A percentile compares a stretch with the other conserved stretches of the same genome.
phyloP scores from a whole-genome alignment of 2,888 invertebrate species.

The Caenorhabditis uteleia region DNA sequence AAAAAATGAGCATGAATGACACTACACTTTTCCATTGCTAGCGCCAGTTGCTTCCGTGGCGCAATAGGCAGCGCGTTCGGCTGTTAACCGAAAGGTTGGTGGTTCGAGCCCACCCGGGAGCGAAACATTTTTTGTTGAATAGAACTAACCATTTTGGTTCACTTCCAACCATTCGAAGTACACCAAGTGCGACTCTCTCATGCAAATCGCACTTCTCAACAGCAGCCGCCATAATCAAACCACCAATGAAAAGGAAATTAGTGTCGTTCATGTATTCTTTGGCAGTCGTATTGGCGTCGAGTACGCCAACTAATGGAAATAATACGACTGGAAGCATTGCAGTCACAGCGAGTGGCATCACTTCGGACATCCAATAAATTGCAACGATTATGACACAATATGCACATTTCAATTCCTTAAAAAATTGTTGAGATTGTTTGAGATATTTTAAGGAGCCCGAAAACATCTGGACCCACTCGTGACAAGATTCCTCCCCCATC shows the following conservation, averaged over 20 bases:
- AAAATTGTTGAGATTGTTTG: conserved; percentile 4
- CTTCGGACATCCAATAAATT: conserved; percentile 66
- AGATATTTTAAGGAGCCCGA: background rate
- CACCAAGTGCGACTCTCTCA: conserved; percentile 56
- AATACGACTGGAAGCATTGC: conserved; percentile 61
- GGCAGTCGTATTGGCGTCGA: conserved; percentile 57
- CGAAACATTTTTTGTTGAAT: conserved; percentile 21
- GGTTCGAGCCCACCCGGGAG: conserved; percentile 64
- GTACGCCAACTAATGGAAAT: conserved; percentile 64
- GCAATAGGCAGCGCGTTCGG: conserved; percentile 63
- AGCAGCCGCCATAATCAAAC: conserved; percentile 68
- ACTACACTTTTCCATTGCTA: background rate
- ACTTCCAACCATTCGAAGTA: conserved; percentile 58
- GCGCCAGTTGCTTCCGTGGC: conserved; percentile 39
- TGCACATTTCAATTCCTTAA: conserved; percentile 62
- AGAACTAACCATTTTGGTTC: conserved; percentile 59
- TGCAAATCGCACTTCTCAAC: conserved; percentile 69
- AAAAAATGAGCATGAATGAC: conserved; percentile 9
- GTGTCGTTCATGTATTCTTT: conserved; percentile 67
- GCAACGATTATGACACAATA: conserved; percentile 64
- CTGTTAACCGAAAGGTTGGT: conserved; percentile 68
- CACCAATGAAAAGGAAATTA: conserved; percentile 69
- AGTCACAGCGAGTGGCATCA: conserved; percentile 60
- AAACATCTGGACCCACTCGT: too few species aligned
- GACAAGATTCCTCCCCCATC: too few species aligned